Evolutionary conservation across 1,140 invertebrate genomes (phyloP), one percentile per base, ranked within the genome.

Genomic region (Temnothorax longispinosus): DNA sequence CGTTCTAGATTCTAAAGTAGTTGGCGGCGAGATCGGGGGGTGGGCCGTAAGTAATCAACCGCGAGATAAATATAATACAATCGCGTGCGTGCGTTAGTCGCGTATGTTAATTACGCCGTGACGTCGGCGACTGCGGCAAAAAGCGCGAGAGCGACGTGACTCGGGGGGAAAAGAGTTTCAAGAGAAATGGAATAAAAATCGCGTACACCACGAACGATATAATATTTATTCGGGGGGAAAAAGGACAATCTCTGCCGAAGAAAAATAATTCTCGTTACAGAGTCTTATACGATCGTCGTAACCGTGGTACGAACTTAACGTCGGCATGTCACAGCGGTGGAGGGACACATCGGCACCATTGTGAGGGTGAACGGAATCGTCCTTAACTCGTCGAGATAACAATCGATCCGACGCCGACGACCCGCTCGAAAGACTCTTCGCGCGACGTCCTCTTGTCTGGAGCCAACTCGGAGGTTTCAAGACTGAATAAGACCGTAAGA

Each of bases 341-440:
- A 27, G 27, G 27, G 27, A 50, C 13, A 47, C n/a, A 8, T 50
- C 54, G 13, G 27, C 27, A 27, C 52, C 27, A 47, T 82, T 60
- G 69, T 47, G 52, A 3, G n/a, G 44, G 21, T 11, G 80, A 75
- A 56, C 11, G 44, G 54, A 84, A 74, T 75, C 80, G 54, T 71
- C 47, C 54, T 74, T 82, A 82, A 82, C 80, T 84, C 80, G 69
- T 27, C 67, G 80, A 84, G 69, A 84, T 84, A 84, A 84, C 80
- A 75, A 84, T 84, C 80, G 80, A 84, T 75, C 67, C 52, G 27
- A 82, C 52, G 35, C 52, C 52, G 27, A 82, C 52, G n/a, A 80
- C n/a, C 47, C 47, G 67, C 41, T 74, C 67, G 67, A 81, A 81
- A 27, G 38, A n/a, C 65, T 86, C 85, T 62, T 87, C 35, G 44